Evolutionary conservation across 2,113 vertebrate genomes (phyloP), one percentile per base, ranked within the genome.

Genomic region (Isurus oxyrinchus): DNA sequence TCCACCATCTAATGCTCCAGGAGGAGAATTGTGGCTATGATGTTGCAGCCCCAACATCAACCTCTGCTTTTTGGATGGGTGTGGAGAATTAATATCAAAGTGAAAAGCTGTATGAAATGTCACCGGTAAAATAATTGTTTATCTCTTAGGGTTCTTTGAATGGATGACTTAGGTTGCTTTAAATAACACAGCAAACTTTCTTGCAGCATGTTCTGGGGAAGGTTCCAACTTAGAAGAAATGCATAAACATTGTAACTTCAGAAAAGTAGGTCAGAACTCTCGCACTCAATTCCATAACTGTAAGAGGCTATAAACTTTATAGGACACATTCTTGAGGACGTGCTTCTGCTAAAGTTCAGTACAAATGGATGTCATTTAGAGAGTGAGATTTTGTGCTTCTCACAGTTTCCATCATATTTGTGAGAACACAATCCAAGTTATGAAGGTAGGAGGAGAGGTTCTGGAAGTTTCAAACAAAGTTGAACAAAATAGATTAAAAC

Each of bases 231-330:
- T 25, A 72, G 67, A 44, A 72, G 67, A 95, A 95, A 95, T 72
- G 40, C 66, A 19, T 7, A 94, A 94, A 69, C 66, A 31, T 53
- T 95, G 44, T 95, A 76, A 95, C 44, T 95, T 95, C 67, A 72
- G 66, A 72, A 91, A 95, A 95, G 66, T 95, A 95, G 94, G 63
- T 76, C 66, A 76, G 94, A 55, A 63, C 16, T 23, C 90, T 94
- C 19, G n/a, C 94, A 95, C 44, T 76, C 44, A 27, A 55, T 95
- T 49, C 44, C 63, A 72, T 95, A 55, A 72, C 44, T 72, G 44
- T 72, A 95, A 55, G 40, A 76, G 25, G 40, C 27, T 27, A 67
- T 31, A 69, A 69, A 53, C 40, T 69, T 95, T 95, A 53, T 35
- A 95, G 40, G 40, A 13, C 49, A 53, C 67, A 49, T 95, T 31